These are phyloP conservation scores for Cyprinodon tularosa DNA, from an alignment of 2,113 vertebrate genomes.

Conservation along the genomic window DNA sequence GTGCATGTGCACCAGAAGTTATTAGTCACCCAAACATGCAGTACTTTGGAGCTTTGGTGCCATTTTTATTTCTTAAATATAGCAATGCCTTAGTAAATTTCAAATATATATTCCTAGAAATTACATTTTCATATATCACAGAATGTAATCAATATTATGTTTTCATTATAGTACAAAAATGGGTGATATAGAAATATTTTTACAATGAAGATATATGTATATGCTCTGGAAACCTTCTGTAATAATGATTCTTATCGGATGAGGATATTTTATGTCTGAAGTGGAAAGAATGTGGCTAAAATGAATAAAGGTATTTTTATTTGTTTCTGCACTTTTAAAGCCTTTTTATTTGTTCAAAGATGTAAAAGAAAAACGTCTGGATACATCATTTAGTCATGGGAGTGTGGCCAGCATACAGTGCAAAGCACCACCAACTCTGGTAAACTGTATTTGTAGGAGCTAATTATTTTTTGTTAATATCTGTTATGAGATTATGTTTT, in stretches of 20 bases:
- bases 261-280: conserved; percentile 9
- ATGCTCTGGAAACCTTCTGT: neutral
- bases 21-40: conserved; percentile 7
- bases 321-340: neutral
- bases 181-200: conserved; percentile 39
- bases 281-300: conserved; percentile 2
- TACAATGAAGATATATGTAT: conserved; percentile 31
- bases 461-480: no score
- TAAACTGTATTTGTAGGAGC: neutral
- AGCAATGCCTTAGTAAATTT: conserved; percentile 42
- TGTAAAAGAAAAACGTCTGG: neutral
- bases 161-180: conserved; percentile 8
- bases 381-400: neutral
- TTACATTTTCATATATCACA: conserved; percentile 6
- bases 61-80: conserved; percentile 12
- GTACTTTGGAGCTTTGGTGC: conserved; percentile 8
- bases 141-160: conserved; percentile 27
- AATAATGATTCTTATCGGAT: conserved; percentile 4
- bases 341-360: neutral
- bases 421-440: neutral
- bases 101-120: conserved; percentile 1
- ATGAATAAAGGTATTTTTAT: neutral
- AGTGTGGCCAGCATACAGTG: neutral
- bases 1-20: conserved; percentile 38
- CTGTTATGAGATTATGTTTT: no score